Conservation (phyloP, 2,888 invertebrate species). For the Eristalis intricaria region DNA sequence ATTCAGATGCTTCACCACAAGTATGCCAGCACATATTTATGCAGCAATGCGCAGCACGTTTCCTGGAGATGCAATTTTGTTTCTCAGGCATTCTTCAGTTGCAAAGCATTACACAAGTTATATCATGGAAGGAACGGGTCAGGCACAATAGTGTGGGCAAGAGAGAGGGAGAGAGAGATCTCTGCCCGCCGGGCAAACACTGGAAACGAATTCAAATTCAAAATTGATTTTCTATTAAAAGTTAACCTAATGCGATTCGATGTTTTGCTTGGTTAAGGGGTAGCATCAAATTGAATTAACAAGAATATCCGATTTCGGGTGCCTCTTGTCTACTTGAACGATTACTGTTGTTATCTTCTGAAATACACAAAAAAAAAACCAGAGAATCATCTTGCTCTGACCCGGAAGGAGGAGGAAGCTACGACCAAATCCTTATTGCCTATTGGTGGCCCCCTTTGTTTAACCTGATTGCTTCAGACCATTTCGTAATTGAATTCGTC, state of each 20-base stretch:
- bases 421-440: not conserved
- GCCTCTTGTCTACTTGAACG: conserved; percentile 29
- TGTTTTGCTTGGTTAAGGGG: not conserved
- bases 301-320: not conserved
- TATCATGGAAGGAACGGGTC: not conserved
- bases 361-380: not conserved
- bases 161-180: not conserved
- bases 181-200: not conserved
- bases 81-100: not conserved
- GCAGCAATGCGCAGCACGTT: conserved; percentile 22
- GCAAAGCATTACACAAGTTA: not conserved
- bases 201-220: conserved; percentile 6
- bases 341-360: conserved; percentile 21
- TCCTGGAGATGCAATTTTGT: not conserved
- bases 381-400: not conserved
- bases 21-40: conserved; percentile 27
- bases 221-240: conserved; percentile 7
- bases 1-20: conserved; percentile 26
- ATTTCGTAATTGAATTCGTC: conserved; percentile 25
- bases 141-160: not conserved
- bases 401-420: too few relatives aligned
- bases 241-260: not conserved
- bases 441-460: not conserved
- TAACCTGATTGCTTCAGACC: not conserved
- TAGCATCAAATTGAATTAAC: conserved; percentile 12